Percentiles rank a stretch among this genome's conserved stretches.
Conservation (phyloP, 2,113 vertebrate genomes). For the Rhabdomys dilectus region DNA sequence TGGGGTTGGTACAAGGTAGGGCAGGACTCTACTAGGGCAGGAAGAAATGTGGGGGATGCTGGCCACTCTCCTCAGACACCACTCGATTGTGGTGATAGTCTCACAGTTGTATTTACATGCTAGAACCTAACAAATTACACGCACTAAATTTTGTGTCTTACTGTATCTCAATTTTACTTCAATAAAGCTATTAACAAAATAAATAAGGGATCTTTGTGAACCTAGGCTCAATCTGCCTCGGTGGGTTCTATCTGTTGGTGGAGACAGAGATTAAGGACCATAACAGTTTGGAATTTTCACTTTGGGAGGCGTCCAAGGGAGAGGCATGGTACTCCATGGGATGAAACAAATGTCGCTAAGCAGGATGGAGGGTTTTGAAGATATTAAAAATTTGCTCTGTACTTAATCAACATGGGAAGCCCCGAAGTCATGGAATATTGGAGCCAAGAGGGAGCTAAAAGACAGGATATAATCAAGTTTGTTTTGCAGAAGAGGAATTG, state of each 20-base stretch:
- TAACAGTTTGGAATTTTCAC: conserved; percentile 34
- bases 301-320: not conserved
- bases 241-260: conserved; percentile 6
- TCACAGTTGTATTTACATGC: not conserved
- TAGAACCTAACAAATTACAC: not conserved
- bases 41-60: not conserved
- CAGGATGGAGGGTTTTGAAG: not conserved
- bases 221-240: not conserved
- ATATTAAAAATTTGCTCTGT: not conserved
- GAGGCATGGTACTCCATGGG: not conserved
- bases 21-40: not conserved
- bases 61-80: not conserved
- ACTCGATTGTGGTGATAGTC: not conserved
- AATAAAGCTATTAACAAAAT: conserved; percentile 57
- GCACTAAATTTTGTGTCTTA: not conserved
- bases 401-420: conserved; percentile 21
- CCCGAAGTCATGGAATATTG: not conserved
- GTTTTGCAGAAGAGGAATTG: conserved; percentile 36
- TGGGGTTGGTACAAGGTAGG: not conserved
- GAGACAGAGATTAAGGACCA: not conserved
- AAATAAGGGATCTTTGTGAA: conserved; percentile 13
- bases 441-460: not conserved
- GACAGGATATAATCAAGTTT: not conserved
- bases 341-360: not conserved
- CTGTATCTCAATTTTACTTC: not conserved